These are phyloP conservation scores for Pardosa pseudoannulata DNA, from an alignment of 2,888 invertebrate species.

Conservation along the genomic window DNA sequence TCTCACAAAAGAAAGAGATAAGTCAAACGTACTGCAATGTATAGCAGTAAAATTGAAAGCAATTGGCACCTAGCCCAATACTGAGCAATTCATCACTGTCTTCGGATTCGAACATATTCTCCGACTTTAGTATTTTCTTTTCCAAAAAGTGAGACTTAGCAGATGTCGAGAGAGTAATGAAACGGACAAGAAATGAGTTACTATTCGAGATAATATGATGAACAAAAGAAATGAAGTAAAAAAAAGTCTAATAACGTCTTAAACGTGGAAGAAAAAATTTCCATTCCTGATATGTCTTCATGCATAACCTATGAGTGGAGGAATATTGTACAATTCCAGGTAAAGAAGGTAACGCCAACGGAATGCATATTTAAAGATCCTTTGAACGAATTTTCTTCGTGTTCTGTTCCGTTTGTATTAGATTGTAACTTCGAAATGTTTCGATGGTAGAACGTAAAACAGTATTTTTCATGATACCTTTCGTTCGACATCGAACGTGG, in stretches of 20 bases:
- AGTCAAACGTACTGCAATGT: background rate
- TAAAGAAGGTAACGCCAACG: background rate
- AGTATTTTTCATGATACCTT: too few species aligned
- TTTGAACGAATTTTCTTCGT: too few species aligned
- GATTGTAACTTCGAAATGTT: too few species aligned
- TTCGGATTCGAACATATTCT: constrained; percentile 6
- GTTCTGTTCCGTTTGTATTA: too few species aligned
- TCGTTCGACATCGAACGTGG: too few species aligned
- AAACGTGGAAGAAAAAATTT: background rate
- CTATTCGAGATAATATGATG: background rate
- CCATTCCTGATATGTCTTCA: background rate
- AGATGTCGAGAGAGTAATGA: constrained; percentile 13
- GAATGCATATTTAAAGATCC: background rate
- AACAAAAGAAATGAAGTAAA: background rate
- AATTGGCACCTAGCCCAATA: constrained; percentile 5
- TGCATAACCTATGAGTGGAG: too few species aligned
- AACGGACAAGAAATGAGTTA: background rate
- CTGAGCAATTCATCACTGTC: constrained; percentile 11
- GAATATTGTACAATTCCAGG: too few species aligned
- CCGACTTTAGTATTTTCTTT: constrained; percentile 12
- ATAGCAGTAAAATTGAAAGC: background rate
- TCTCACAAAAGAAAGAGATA: background rate
- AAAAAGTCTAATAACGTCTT: background rate
- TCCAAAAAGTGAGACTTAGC: background rate
- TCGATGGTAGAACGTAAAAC: too few species aligned